Percentiles rank a stretch among this genome's conserved stretches.
These are phyloP conservation scores for Bombus terrestris DNA, from an alignment of 1,140 invertebrate species.

Conservation along the genomic window DNA sequence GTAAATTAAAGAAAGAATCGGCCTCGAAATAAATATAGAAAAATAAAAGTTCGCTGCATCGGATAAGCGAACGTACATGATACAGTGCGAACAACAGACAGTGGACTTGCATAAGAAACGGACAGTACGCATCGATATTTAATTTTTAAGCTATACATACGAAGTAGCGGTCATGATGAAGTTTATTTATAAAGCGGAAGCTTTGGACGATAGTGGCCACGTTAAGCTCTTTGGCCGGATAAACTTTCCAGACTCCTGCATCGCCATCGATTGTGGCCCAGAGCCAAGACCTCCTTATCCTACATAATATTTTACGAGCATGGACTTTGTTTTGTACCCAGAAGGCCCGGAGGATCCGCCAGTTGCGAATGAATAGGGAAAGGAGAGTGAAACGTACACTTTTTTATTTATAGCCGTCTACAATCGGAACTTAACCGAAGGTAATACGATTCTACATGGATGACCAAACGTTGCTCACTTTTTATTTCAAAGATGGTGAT, in stretches of 20 bases:
- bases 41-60: background rate
- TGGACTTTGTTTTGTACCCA: conserved; percentile 54
- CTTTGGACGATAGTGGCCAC: conserved; percentile 45
- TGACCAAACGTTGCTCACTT: background rate
- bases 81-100: background rate
- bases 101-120: background rate
- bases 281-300: conserved; percentile 66
- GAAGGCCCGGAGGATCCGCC: background rate
- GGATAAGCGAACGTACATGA: background rate
- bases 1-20: background rate
- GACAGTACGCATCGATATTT: conserved; percentile 36
- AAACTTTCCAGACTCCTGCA: conserved; percentile 69
- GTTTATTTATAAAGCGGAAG: conserved; percentile 69
- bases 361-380: conserved; percentile 9
- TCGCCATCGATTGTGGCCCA: conserved; percentile 66
- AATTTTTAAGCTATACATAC: conserved; percentile 31
- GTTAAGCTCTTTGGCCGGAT: conserved; percentile 64
- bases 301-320: conserved; percentile 69
- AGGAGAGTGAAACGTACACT: conserved; percentile 25
- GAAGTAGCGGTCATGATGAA: conserved; percentile 48
- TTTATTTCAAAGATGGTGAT: background rate
- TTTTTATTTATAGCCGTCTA: conserved; percentile 3
- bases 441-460: background rate
- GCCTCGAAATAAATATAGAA: too few relatives aligned
- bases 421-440: background rate